Evolutionary conservation across 1,140 invertebrate species (phyloP).

Genomic region (Elymnias hypermnestra): DNA sequence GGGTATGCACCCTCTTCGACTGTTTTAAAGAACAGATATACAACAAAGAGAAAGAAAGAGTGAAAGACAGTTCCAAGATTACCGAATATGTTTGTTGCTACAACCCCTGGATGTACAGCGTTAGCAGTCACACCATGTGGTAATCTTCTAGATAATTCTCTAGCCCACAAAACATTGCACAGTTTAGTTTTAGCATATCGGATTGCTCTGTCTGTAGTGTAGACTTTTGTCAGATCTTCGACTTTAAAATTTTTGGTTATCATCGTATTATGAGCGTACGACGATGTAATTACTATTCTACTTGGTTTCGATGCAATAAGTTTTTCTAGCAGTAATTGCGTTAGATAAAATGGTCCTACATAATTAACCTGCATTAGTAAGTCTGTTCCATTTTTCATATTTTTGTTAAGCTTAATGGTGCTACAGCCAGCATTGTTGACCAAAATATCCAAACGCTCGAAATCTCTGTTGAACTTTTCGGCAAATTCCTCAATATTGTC

Average conservation of each 20-base stretch:
- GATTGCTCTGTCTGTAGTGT: too few species aligned
- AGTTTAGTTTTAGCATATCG: conserved; percentile 82
- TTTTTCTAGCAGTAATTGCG: conserved; percentile 79
- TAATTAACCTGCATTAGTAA: conserved; percentile 80
- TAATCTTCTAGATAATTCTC: conserved; percentile 77
- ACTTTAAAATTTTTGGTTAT: conserved; percentile 77
- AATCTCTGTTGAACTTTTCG: conserved; percentile 48
- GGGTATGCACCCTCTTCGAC: conserved; percentile 12
- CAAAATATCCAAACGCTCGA: conserved; percentile 78
- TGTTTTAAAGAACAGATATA: conserved; percentile 9
- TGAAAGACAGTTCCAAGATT: background rate
- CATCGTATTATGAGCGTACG: conserved; percentile 74
- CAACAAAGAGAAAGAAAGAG: background rate
- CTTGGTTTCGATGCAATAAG: conserved; percentile 59
- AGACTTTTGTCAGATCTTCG: conserved; percentile 77
- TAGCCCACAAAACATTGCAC: conserved; percentile 81
- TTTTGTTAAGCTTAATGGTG: conserved; percentile 24
- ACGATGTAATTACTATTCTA: conserved; percentile 84
- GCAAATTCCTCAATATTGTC: conserved; percentile 40
- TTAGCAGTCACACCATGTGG: conserved; percentile 69
- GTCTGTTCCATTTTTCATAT: conserved; percentile 79
- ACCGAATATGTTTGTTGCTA: conserved; percentile 4
- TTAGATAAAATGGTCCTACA: conserved; percentile 81
- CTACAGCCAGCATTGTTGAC: conserved; percentile 83
- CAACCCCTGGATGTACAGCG: conserved; percentile 1